Evolutionary conservation across 1,140 invertebrate species (phyloP), one percentile per base, ranked within the genome.

Genomic region (Periplaneta americana): DNA sequence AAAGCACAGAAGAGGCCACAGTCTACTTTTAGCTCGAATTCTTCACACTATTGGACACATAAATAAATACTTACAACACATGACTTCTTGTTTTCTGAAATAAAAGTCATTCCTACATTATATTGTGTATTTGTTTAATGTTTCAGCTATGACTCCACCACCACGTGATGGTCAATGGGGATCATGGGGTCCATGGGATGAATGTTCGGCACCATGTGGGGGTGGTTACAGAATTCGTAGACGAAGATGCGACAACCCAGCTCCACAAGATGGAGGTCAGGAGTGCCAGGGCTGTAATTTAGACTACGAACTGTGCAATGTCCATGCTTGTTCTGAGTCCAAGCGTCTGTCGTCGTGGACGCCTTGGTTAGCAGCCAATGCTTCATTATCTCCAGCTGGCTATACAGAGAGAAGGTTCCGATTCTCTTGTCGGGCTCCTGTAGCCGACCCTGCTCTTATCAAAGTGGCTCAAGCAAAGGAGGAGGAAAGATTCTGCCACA

Each of bases 381-480:
- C 86, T 39, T 89, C 89, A 79, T 86, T 84, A 15, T 89, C 86
- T 22, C 89, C 88, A 76, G 89, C 90, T 15, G 92, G 91, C 8
- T 92, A 93, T 75, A 91, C 91, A 10, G 94, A 97, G 85, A 93
- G 93, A 80, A 90, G 95, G 80, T 96, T 92, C 84, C 91, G 95
- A 80, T 96, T 95, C 84, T 89, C 91, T 17, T 98, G 96, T 85
- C 91, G 92, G 34, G 95, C 95, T 0, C 94, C 93, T 48, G 94
- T 94, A 0, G 89, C 93, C 4, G 93, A 96, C 84, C 88, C 92
- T 15, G 88, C 88, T 11, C 85, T 89, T 80, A 87, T 94, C 1
- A 89, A 92, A 87, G 88, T 96, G 11, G 91, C 91, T 18, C 85
- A 93, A 17, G 89, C 91, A 13, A 96, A 95, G 84, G 95, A 95